Evolutionary conservation across 1,140 invertebrate genomes (phyloP).

Genomic region (Glossosoma conforme): DNA sequence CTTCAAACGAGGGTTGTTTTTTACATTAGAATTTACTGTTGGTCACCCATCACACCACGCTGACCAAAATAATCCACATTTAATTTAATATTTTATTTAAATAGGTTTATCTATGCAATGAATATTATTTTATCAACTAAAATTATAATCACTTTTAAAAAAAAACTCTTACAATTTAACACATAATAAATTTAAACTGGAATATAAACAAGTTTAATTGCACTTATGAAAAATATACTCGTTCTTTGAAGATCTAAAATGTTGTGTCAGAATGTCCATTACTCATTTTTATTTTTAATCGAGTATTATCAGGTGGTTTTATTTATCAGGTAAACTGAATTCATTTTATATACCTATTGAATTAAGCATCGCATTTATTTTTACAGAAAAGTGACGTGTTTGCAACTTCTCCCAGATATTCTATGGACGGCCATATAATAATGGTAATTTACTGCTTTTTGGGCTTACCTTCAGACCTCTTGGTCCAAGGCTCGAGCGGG

Average conservation of each 20-base stretch:
- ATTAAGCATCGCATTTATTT: neutral
- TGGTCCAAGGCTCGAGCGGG: constrained; percentile 5
- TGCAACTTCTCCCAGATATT: constrained; percentile 4
- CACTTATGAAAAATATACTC: too few species aligned
- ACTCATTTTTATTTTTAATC: too few species aligned
- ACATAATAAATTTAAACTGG: too few species aligned
- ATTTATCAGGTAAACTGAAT: too few species aligned
- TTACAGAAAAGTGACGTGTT: neutral
- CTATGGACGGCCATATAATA: constrained; percentile 14
- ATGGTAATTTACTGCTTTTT: constrained; percentile 25
- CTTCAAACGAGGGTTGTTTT: neutral
- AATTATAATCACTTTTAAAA: too few species aligned
- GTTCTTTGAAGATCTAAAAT: too few species aligned
- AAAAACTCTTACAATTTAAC: too few species aligned
- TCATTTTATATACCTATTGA: constrained; percentile 1
- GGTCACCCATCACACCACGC: too few species aligned
- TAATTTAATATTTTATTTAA: neutral
- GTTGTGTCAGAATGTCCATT: too few species aligned
- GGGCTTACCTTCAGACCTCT: constrained; percentile 18
- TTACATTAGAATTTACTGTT: neutral
- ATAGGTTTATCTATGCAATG: neutral
- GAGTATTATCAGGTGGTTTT: too few species aligned
- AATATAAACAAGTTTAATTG: too few species aligned
- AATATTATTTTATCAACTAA: too few species aligned
- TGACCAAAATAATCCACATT: neutral